Evolutionary conservation across 2,797 vertebrate genomes (phyloP).

Genomic region (Euphonia xanthogaster): DNA sequence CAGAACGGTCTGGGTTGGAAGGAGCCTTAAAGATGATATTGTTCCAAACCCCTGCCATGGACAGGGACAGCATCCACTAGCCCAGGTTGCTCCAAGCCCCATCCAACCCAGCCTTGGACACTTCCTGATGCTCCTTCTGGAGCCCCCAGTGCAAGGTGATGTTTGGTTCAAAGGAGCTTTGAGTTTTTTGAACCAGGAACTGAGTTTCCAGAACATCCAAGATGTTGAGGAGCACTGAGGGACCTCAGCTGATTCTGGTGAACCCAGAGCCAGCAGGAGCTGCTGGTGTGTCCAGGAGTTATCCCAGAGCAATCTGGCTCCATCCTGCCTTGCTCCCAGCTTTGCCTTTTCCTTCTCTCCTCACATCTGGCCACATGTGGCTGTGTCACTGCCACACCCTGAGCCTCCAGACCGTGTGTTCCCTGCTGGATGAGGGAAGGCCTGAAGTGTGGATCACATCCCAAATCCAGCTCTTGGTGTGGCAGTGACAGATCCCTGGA

Average conservation of each 20-base stretch:
- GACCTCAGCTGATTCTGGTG: not conserved
- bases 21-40: too few relatives aligned
- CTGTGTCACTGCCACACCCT: not conserved
- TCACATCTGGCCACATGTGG: not conserved
- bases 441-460: accelerated
- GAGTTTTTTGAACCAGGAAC: not conserved
- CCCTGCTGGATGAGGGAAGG: not conserved
- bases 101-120: accelerated
- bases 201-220: not conserved
- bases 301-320: not conserved
- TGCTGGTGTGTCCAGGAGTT: accelerated
- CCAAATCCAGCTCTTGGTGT: accelerated
- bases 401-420: not conserved
- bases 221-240: not conserved
- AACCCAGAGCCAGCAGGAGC: not conserved
- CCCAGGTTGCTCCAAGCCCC: not conserved
- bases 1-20: not conserved
- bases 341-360: not conserved
- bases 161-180: accelerated
- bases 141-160: not conserved
- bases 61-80: accelerated
- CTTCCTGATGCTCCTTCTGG: not conserved
- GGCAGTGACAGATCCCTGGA: not conserved
- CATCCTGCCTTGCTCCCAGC: not conserved
- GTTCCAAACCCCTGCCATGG: not conserved